Evolutionary conservation across 2,797 vertebrate species (phyloP), one percentile per base, ranked within the genome.

Genomic region (Artibeus jamaicensis): DNA sequence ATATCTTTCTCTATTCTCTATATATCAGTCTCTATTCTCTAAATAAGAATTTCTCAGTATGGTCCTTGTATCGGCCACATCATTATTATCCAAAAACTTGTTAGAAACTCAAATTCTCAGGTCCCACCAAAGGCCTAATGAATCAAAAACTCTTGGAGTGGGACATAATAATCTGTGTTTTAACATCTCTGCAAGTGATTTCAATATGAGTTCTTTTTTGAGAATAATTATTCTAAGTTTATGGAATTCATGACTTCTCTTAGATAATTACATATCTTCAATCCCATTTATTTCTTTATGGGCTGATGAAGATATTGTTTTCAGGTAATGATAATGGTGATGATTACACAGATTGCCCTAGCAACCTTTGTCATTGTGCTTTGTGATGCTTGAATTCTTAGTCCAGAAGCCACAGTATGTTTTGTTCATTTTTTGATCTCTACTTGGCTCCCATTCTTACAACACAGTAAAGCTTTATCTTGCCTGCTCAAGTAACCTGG

Each of bases 181-280:
- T 59, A 74, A 81, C 5, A 85, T 71, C 11, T 15, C 14, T 85
- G 2, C 3, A 82, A 16, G 29, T 78, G 5, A 92, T 81, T 90
- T 71, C 92, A 42, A 46, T 82, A 83, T 78, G 53, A 84, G 88
- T 93, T 88, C 67, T 90, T 70, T 39, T 94, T 81, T 91, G 29
- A 86, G 37, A 77, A 77, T 18, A 22, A 81, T 2, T 50, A 0
- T 7, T 87, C 34, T 93, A 83, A 10, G 59, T 89, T 91, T 86
- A 55, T 93, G 10, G 1, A 34, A 29, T 95, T 93, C 68, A 57
- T 71, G 19, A 89, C 90, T 90, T 95, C 42, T 48, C 55, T 3
- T 62, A 15, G 62, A 92, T 88, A 88, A 86, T 62, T 92, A 73
- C 32, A 34, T 39, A 39, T 68, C 19, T 86, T 84, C 37, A 62